A percentile compares a stretch with the other conserved stretches of the same genome.
Evolutionary conservation across 2,888 invertebrate genomes (phyloP).

Genomic region (Ichneumoninae sp.): DNA sequence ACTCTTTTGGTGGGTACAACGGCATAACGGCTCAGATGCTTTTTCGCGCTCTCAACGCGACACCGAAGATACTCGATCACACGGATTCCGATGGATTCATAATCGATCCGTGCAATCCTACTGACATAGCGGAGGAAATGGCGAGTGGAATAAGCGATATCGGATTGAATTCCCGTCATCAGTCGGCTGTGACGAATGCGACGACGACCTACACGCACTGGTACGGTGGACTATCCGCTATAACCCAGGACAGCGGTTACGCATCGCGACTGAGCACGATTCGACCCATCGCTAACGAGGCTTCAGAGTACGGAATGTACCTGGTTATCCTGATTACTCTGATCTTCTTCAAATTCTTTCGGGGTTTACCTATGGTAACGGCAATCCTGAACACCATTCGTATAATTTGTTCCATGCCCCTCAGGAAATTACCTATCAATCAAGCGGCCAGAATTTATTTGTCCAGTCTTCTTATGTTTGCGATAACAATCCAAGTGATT

Average conservation of each 20-base stretch:
- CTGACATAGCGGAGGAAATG: slow-evolving; percentile 2
- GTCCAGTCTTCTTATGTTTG: slow-evolving; percentile 7
- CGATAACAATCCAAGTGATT: slow-evolving; percentile 21
- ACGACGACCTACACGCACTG: neutral
- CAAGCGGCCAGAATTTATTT: slow-evolving; percentile 13
- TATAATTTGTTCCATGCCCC: neutral
- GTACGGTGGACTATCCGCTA: neutral
- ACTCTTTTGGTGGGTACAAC: neutral
- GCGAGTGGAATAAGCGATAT: slow-evolving; percentile 3
- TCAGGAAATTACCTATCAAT: neutral
- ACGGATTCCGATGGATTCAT: neutral
- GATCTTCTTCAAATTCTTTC: neutral
- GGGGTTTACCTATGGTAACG: neutral
- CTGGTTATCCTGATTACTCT: slow-evolving; percentile 19
- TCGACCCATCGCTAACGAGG: neutral
- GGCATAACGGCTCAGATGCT: neutral
- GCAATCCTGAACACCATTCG: slow-evolving; percentile 12
- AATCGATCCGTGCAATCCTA: neutral
- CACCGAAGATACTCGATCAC: neutral
- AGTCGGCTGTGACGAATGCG: neutral
- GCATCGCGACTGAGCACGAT: slow-evolving; percentile 11
- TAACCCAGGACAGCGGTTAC: slow-evolving; percentile 26
- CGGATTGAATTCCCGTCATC: neutral
- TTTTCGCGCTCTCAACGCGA: slow-evolving; percentile 33
- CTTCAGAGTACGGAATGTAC: neutral